Conservation (phyloP, 2,113 vertebrate species). For the Xiphophorus hellerii region DNA sequence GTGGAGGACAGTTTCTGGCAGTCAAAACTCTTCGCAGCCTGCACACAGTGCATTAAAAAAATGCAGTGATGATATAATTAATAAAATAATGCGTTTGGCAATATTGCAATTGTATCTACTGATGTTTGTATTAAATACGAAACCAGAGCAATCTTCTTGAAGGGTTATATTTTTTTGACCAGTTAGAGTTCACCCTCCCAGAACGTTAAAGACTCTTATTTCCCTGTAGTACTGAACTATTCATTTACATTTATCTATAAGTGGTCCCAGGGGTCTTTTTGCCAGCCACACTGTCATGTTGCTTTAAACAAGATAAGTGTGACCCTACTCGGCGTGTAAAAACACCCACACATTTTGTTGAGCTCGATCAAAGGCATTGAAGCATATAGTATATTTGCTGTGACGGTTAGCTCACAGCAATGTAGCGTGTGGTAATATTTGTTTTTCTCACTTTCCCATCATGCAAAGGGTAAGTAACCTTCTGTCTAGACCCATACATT, state of each 20-base stretch:
- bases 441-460: neutral
- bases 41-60: neutral
- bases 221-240: neutral
- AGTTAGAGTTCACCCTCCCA: neutral
- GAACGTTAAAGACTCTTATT: neutral
- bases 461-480: neutral
- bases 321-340: too few species aligned
- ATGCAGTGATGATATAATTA: neutral
- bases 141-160: neutral
- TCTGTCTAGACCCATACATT: neutral
- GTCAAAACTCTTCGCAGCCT: neutral
- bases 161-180: neutral
- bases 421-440: neutral
- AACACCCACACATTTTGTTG: neutral
- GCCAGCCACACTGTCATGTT: neutral
- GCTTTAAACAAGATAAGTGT: neutral
- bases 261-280: neutral
- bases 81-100: neutral
- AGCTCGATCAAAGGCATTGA: neutral
- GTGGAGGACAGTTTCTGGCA: neutral
- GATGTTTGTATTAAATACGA: too few species aligned
- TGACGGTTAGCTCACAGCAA: neutral
- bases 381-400: neutral
- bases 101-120: too few species aligned
- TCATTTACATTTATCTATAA: neutral